phyloP scores from a whole-genome alignment of 1,140 invertebrate species.

The Sinella curviseta region DNA sequence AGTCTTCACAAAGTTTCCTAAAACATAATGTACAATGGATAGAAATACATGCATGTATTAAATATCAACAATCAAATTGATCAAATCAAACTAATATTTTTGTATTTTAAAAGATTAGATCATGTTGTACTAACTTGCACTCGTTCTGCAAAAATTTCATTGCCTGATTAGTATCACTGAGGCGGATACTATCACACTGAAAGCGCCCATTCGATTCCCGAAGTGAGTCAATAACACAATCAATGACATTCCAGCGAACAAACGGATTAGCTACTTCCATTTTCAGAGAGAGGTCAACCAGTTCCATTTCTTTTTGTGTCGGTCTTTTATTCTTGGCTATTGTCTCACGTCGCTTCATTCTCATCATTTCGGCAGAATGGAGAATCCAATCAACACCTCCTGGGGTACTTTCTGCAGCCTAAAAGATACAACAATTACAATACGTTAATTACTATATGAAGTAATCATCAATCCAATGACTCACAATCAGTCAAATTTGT shows the following conservation, averaged over 20 bases:
- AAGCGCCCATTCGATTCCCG: conserved; percentile 14
- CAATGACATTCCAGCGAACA: conserved; percentile 29
- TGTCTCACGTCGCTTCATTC: conserved; percentile 27
- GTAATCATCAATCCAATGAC: background rate
- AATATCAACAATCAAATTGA: background rate
- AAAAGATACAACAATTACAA: background rate
- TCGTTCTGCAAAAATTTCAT: too few species aligned
- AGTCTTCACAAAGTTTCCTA: conserved; percentile 34
- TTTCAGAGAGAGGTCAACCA: background rate
- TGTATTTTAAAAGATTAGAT: background rate
- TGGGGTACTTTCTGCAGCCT: conserved; percentile 15
- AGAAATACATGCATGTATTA: background rate
- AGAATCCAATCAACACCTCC: conserved; percentile 30
- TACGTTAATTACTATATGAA: background rate
- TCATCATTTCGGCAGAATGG: background rate
- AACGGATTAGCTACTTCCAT: conserved; percentile 32
- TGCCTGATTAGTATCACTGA: too few species aligned
- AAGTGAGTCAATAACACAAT: conserved; percentile 36
- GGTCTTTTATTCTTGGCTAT: background rate
- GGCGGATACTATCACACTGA: conserved; percentile 19
- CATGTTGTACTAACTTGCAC: background rate
- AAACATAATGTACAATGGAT: conserved; percentile 13
- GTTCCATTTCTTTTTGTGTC: conserved; percentile 29
- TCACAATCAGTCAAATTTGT: too few species aligned
- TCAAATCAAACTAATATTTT: conserved; percentile 27